Evolutionary conservation across 2,113 vertebrate species (phyloP), one percentile per base, ranked within the genome.

Genomic region (chimpanzee (Pan troglodytes)): DNA sequence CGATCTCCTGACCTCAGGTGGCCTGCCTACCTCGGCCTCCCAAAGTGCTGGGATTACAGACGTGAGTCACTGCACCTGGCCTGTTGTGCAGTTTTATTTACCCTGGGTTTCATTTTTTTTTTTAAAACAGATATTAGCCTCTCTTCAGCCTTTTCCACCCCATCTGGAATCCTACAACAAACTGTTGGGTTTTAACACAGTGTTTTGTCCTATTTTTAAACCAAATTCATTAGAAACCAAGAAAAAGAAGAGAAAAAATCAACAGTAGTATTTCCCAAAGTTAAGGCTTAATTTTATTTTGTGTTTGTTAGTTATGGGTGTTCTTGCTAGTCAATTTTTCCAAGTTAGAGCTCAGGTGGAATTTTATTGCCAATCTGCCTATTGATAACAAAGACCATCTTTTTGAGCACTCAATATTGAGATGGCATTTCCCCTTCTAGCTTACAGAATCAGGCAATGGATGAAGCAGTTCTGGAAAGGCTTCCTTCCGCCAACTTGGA

Each of bases 291-390:
- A 64, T 61, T 90, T 40, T 23, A 17, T 38, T 89, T 95, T 92
- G 67, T 59, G 67, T 84, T 90, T 94, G 17, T 94, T 84, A 40
- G 23, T 50, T 38, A 48, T 67, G 38, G 17, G 27, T 78, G 1
- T 90, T 95, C 70, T 85, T 90, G 32, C 5, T 48, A 96, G 97
- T 94, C 97, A 96, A 75, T 91, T 93, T 96, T 92, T 87, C 95
- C 96, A 93, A 88, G 92, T 92, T 97, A 96, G 96, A 98, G 79
- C 96, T 99, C 96, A 96, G 96, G 97, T 96, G 98, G 97, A 94
- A 94, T 98, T 98, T 98, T 98, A 98, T 96, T 98, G 97, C 93
- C 89, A 98, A 96, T 98, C 98, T 97, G 95, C 95, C 97, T 98
- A 93, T 88, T 96, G 97, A 97, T 96, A 97, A 96, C 88, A 97